These are phyloP conservation scores for Scaptomyza tumidula DNA, from an alignment of 2,888 invertebrate genomes.

Conservation along the genomic window DNA sequence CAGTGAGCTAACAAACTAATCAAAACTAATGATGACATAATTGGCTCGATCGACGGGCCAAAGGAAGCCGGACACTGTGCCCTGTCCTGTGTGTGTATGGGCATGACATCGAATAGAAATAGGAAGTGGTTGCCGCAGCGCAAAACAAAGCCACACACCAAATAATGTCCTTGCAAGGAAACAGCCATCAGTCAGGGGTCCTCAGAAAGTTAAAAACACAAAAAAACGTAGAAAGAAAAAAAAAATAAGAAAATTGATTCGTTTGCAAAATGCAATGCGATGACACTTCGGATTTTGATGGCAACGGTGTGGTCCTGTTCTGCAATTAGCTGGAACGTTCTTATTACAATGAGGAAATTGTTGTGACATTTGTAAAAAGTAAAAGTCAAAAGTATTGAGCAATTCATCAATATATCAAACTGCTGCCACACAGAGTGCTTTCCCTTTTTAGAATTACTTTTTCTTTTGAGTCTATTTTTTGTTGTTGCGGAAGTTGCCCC, in stretches of 20 bases:
- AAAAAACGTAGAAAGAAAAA: neutral
- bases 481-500: conserved; percentile 66
- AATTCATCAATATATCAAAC: conserved; percentile 60
- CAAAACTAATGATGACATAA: conserved; percentile 81
- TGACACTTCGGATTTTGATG: conserved; percentile 64
- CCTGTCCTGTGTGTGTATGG: conserved; percentile 24
- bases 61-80: conserved; percentile 38
- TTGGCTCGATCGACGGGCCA: conserved; percentile 67
- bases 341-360: conserved; percentile 60
- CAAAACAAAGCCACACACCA: conserved; percentile 59
- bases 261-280: conserved; percentile 78
- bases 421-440: conserved; percentile 65
- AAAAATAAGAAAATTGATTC: conserved; percentile 63
- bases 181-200: conserved; percentile 67
- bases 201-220: conserved; percentile 40
- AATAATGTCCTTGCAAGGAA: conserved; percentile 62
- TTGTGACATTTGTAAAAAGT: conserved; percentile 78
- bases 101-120: conserved; percentile 41
- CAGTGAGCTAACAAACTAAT: conserved; percentile 63
- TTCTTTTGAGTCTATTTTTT: conserved; percentile 25
- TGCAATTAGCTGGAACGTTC: conserved; percentile 64
- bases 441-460: conserved; percentile 38
- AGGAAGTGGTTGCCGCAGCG: conserved; percentile 63
- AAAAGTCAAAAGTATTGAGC: conserved; percentile 56
- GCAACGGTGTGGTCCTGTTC: conserved; percentile 64